A percentile compares a stretch with the other conserved stretches of the same genome.
These are phyloP conservation scores for Thymelicus sylvestris DNA, from an alignment of 2,888 invertebrate genomes.

Conservation along the genomic window DNA sequence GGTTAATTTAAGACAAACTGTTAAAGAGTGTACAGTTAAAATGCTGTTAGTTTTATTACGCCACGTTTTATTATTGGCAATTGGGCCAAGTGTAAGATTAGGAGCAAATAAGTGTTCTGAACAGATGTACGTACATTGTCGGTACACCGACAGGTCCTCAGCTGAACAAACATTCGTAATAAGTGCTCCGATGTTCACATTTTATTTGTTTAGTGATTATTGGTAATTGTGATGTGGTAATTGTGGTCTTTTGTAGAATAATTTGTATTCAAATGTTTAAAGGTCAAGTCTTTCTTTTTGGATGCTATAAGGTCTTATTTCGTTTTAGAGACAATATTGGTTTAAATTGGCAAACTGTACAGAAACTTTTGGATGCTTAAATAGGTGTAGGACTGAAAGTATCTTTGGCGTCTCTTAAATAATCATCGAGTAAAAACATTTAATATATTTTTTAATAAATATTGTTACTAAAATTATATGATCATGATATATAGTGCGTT, in stretches of 20 bases:
- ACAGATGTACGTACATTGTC: slow-evolving; percentile 17
- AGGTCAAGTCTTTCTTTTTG: not conserved
- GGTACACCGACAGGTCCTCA: slow-evolving; percentile 26
- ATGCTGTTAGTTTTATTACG: not conserved
- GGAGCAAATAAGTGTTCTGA: slow-evolving; percentile 30
- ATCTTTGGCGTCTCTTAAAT: too few species aligned
- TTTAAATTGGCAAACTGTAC: not conserved
- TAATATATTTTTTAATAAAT: too few species aligned
- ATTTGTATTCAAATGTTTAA: not conserved
- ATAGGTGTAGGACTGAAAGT: too few species aligned
- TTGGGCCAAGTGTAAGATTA: slow-evolving; percentile 36
- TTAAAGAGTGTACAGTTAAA: not conserved
- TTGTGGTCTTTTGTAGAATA: not conserved
- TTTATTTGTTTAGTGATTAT: slow-evolving; percentile 42
- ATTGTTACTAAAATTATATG: too few species aligned
- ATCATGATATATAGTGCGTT: too few species aligned
- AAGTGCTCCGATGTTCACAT: slow-evolving; percentile 42
- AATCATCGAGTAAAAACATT: too few species aligned
- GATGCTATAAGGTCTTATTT: not conserved
- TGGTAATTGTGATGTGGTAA: slow-evolving; percentile 25
- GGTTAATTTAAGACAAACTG: not conserved
- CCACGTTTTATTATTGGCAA: slow-evolving; percentile 11
- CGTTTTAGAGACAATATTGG: not conserved
- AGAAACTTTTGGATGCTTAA: too few species aligned
- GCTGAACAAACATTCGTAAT: slow-evolving; percentile 45